Conservation (phyloP, 2,797 vertebrate genomes). For the Carcharodon carcharias region DNA sequence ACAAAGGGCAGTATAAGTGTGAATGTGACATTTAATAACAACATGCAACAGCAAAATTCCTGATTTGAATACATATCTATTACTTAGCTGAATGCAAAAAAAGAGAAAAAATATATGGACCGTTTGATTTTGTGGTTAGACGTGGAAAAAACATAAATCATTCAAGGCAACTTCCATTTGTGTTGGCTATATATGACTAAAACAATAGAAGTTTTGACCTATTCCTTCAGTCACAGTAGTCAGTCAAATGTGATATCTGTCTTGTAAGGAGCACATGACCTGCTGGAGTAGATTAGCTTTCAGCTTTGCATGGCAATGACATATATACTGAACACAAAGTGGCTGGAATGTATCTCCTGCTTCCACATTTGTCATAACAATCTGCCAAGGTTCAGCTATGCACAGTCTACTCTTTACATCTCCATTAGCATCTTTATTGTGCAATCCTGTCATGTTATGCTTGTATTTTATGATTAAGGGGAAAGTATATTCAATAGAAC, state of each 20-base stretch:
- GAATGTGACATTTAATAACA: background rate
- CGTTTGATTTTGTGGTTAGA: background rate
- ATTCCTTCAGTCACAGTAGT: background rate
- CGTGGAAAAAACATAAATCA: background rate
- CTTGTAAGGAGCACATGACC: background rate
- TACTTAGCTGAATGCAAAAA: background rate
- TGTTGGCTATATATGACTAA: background rate
- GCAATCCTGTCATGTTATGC: background rate
- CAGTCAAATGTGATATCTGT: background rate
- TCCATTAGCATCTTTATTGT: background rate
- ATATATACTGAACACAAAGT: background rate
- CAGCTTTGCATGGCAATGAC: background rate
- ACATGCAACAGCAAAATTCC: background rate
- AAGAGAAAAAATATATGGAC: background rate
- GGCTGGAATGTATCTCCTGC: background rate
- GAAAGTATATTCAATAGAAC: background rate
- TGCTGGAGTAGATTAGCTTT: background rate
- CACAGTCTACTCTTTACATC: background rate
- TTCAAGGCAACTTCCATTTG: background rate
- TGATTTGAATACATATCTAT: background rate
- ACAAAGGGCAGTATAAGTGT: background rate
- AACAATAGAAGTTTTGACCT: background rate
- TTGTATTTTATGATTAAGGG: background rate
- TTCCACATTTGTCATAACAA: background rate
- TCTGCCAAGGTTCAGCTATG: background rate